These are phyloP conservation scores for Epistrophe grossulariae DNA, from an alignment of 2,888 invertebrate species.

Conservation along the genomic window DNA sequence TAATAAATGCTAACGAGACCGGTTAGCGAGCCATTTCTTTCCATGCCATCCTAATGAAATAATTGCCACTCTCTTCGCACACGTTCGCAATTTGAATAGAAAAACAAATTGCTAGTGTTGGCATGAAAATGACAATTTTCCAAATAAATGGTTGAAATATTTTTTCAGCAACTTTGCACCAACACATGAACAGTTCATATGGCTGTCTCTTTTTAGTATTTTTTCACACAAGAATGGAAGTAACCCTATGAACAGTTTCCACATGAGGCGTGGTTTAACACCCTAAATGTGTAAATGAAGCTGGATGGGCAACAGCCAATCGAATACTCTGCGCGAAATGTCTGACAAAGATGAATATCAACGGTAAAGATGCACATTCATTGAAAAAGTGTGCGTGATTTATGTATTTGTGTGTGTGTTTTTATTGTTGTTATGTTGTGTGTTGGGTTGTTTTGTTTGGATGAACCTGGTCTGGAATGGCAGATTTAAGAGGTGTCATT, in stretches of 20 bases:
- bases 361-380: slow-evolving; percentile 10
- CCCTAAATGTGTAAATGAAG: slow-evolving; percentile 6
- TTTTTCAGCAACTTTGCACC: slow-evolving; percentile 25
- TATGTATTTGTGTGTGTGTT: slow-evolving; percentile 24
- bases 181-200: slow-evolving; percentile 9
- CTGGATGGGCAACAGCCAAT: slow-evolving; percentile 48
- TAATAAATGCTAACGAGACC: slow-evolving; percentile 72
- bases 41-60: slow-evolving; percentile 54
- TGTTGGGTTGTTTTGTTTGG: background rate
- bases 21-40: slow-evolving; percentile 72
- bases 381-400: slow-evolving; percentile 14
- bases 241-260: slow-evolving; percentile 18
- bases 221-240: background rate
- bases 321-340: slow-evolving; percentile 31
- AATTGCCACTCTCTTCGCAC: slow-evolving; percentile 36
- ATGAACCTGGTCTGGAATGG: slow-evolving; percentile 52
- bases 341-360: slow-evolving; percentile 33
- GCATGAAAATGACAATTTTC: slow-evolving; percentile 64
- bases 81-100: slow-evolving; percentile 19
- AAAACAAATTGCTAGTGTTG: slow-evolving; percentile 12
- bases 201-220: slow-evolving; percentile 18
- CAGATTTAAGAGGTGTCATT: slow-evolving; percentile 72
- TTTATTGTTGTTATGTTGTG: slow-evolving; percentile 30
- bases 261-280: slow-evolving; percentile 57
- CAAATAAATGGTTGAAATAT: slow-evolving; percentile 36